Evolutionary conservation across 2,888 invertebrate genomes (phyloP).

Genomic region (Melanargia galathea): DNA sequence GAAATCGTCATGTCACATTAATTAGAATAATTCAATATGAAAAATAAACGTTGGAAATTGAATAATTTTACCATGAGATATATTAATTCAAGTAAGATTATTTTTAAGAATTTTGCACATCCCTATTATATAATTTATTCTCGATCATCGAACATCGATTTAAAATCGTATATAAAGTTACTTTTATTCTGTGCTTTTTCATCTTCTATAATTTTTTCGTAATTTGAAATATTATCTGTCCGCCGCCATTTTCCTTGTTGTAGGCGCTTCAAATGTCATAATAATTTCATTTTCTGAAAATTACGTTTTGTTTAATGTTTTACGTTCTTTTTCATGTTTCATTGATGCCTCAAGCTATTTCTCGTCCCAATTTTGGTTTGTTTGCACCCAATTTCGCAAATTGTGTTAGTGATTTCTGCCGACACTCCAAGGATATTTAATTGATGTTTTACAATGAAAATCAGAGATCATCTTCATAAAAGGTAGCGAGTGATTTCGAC

Average conservation of each 20-base stretch:
- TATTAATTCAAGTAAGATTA: no score
- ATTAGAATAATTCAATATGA: no score
- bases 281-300: slow-evolving; percentile 76
- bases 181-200: background rate
- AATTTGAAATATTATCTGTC: slow-evolving; percentile 41
- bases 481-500: slow-evolving; percentile 66
- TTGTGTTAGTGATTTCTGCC: slow-evolving; percentile 58
- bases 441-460: slow-evolving; percentile 67
- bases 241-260: slow-evolving; percentile 81
- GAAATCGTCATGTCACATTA: no score
- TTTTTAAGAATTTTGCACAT: no score
- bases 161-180: background rate
- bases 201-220: background rate
- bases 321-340: slow-evolving; percentile 64
- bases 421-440: slow-evolving; percentile 77
- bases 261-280: slow-evolving; percentile 82
- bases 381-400: slow-evolving; percentile 47
- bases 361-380: slow-evolving; percentile 53
- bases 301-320: slow-evolving; percentile 73
- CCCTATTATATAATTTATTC: no score
- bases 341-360: slow-evolving; percentile 53
- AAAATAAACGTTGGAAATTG: no score
- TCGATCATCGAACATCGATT: no score
- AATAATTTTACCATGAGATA: no score
- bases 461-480: slow-evolving; percentile 69